Percentiles rank a stretch among this genome's conserved stretches.
phyloP scores from a whole-genome alignment of 2,797 vertebrate species.

The Ataeniobius toweri region DNA sequence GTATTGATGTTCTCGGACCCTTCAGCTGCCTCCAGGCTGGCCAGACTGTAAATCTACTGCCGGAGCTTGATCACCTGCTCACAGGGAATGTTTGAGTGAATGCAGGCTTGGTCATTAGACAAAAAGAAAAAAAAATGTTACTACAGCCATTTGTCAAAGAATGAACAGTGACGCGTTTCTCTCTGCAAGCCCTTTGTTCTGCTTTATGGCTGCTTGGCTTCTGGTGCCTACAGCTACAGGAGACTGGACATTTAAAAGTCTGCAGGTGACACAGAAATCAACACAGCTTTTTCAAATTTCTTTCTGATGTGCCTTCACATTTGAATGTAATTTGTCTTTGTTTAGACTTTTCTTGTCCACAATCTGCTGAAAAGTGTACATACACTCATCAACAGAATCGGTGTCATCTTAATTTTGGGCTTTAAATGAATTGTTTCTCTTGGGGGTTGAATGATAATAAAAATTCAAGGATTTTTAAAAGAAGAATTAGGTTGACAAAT shows the following conservation, averaged over 20 bases:
- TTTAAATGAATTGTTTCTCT: background rate
- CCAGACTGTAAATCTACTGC: slow-evolving; percentile 64
- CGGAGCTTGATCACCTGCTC: slow-evolving; percentile 67
- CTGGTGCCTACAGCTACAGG: slow-evolving; percentile 43
- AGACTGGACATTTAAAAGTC: slow-evolving; percentile 43
- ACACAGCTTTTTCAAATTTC: slow-evolving; percentile 23
- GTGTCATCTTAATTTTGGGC: background rate
- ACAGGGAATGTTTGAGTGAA: slow-evolving; percentile 63
- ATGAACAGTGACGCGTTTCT: slow-evolving; percentile 38
- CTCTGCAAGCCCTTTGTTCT: slow-evolving; percentile 53
- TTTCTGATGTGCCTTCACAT: slow-evolving; percentile 21
- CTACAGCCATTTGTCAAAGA: slow-evolving; percentile 52
- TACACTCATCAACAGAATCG: background rate
- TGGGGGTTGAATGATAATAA: background rate
- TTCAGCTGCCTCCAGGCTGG: slow-evolving; percentile 64
- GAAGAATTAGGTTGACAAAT: background rate
- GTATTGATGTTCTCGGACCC: slow-evolving; percentile 76
- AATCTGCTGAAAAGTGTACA: background rate
- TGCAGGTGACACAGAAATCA: slow-evolving; percentile 34
- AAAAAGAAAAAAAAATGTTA: slow-evolving; percentile 23
- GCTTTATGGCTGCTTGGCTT: slow-evolving; percentile 30
- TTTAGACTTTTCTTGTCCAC: slow-evolving; percentile 13
- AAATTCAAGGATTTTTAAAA: background rate
- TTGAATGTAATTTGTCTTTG: slow-evolving; percentile 46
- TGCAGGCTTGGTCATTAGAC: slow-evolving; percentile 63